Evolutionary conservation across 2,888 invertebrate species (phyloP), one percentile per base, ranked within the genome.

Genomic region (Drosophila leonis): DNA sequence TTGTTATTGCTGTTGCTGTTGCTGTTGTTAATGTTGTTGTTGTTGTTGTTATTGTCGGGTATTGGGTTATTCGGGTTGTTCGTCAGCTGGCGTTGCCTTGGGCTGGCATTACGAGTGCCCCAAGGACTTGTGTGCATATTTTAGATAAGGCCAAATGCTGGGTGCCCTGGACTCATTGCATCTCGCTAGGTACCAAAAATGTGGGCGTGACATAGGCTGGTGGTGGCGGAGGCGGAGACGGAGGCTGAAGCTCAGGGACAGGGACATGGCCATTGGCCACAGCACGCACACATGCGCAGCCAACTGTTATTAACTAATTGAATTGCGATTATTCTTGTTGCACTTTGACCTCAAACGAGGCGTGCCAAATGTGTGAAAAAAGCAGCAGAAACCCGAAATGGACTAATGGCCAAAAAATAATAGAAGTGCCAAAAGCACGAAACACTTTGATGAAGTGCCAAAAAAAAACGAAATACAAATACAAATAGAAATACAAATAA

Each of bases 81-180:
- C 70, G 70, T 70, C 59, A 62, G 67, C 59, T 60, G 59, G 49
- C 48, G 72, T 83, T 78, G 66, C 88, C 88, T 88, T 84, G 88
- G 75, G 48, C 39, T 69, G 73, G 71, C 78, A 77, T 88, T 89
- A 82, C 84, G 78, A 84, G 87, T 51, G 42, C 70, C 70, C 68
- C 84, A 90, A 90, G 88, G 82, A 74, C 83, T 80, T 72, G 66
- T 76, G 82, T 83, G 83, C 87, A 90, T 90, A 90, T 88, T 87
- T 88, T 73, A 90, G 90, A 87, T 87, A 90, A 90, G 87, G 90
- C 81, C 90, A 90, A 83, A 83, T 81, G 83, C 75, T 82, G 55
- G 84, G 65, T 72, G 79, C 71, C 70, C 71, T 64, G 85, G 73
- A 78, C 78, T 65, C 65, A 68, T 69, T 33, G 61, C 24, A 56